Percentiles rank a stretch among this genome's conserved stretches.
Conservation (phyloP, 2,113 vertebrate genomes). For the Poeciliopsis occidentalis region DNA sequence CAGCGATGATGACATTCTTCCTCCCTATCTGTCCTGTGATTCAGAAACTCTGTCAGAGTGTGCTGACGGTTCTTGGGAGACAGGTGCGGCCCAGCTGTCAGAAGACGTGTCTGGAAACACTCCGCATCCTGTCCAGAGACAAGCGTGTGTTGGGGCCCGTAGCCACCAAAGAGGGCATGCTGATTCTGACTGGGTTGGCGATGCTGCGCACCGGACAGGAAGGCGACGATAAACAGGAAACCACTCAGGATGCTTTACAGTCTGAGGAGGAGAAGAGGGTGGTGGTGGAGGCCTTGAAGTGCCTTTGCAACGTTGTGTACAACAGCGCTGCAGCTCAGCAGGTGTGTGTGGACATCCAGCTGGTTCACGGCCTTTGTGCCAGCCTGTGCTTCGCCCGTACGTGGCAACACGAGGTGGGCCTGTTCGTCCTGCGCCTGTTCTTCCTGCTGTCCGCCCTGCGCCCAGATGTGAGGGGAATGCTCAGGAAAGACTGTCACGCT, state of each 20-base stretch:
- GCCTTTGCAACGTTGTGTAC: conserved; percentile 96
- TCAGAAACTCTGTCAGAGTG: conserved; percentile 89
- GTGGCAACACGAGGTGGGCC: conserved; percentile 87
- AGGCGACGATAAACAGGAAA: conserved; percentile 17
- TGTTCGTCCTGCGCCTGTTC: conserved; percentile 93
- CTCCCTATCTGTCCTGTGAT: neutral
- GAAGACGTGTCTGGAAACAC: conserved; percentile 90
- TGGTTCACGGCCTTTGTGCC: conserved; percentile 87
- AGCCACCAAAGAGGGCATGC: conserved; percentile 89
- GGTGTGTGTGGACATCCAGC: conserved; percentile 89
- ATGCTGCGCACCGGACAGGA: conserved; percentile 66
- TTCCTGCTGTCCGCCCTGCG: conserved; percentile 95
- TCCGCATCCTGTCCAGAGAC: conserved; percentile 96
- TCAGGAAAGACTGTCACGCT: conserved; percentile 86
- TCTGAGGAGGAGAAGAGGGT: conserved; percentile 86
- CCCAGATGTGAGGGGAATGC: conserved; percentile 84
- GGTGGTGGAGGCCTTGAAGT: conserved; percentile 96
- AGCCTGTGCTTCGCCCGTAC: conserved; percentile 81
- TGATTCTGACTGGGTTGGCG: conserved; percentile 87
- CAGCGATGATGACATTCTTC: neutral
- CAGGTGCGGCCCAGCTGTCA: conserved; percentile 85
- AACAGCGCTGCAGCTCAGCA: conserved; percentile 93
- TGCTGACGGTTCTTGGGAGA: conserved; percentile 86
- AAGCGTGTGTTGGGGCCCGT: conserved; percentile 93
- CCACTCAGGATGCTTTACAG: conserved; percentile 66